Percentiles rank a stretch among this genome's conserved stretches.
Evolutionary conservation across 92 coral and sea anemone species (phyloP).

Genomic region (Ricordea florida): DNA sequence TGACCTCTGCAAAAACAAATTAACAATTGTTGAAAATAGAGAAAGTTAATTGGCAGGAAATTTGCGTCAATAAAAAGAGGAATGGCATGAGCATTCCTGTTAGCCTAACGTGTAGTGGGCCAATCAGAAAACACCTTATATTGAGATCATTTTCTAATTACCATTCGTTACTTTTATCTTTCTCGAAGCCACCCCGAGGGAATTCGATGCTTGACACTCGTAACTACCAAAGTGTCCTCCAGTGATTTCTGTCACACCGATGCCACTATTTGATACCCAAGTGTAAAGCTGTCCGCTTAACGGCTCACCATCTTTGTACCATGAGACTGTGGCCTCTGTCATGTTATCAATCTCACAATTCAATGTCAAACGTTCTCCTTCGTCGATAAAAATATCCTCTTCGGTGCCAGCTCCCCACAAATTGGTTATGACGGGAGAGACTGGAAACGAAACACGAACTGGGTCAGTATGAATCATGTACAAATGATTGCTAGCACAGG

Average conservation of each 20-base stretch:
- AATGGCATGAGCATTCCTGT: background rate
- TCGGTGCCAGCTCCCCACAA: slow-evolving; percentile 16
- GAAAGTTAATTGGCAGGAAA: no score
- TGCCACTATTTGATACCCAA: background rate
- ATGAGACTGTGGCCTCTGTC: slow-evolving; percentile 6
- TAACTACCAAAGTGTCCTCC: slow-evolving; percentile 18
- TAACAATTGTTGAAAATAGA: no score
- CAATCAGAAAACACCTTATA: background rate
- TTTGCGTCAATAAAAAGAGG: no score
- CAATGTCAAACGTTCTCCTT: slow-evolving; percentile 7
- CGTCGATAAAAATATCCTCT: background rate
- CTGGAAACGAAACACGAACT: background rate
- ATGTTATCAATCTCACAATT: slow-evolving; percentile 20
- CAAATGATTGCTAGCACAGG: no score
- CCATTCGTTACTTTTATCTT: slow-evolving; percentile 21
- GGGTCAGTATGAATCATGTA: no score
- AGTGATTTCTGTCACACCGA: background rate
- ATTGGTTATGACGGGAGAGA: slow-evolving; percentile 2
- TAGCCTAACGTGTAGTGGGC: background rate
- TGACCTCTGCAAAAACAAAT: no score
- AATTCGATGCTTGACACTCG: slow-evolving; percentile 23
- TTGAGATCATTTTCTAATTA: background rate
- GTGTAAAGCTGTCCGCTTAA: background rate
- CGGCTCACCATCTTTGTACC: slow-evolving; percentile 34
- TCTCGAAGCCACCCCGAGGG: background rate